These are phyloP conservation scores for Cyanoramphus novaezelandiae DNA, from an alignment of 2,113 vertebrate species.

Conservation along the genomic window DNA sequence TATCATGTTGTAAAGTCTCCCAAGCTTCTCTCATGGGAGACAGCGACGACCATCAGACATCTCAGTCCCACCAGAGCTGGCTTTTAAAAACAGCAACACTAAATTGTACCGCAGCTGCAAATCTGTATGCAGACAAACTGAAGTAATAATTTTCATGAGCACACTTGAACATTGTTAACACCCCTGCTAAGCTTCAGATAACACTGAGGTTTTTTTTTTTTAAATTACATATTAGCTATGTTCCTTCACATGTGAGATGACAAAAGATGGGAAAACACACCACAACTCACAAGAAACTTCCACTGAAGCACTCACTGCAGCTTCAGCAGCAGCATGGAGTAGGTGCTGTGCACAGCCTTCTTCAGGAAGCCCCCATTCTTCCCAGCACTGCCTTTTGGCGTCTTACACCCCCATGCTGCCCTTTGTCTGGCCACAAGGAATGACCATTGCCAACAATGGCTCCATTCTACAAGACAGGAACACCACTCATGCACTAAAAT, in stretches of 20 bases:
- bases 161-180: background rate
- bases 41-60: background rate
- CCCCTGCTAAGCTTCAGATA: background rate
- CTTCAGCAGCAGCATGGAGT: background rate
- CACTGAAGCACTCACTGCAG: background rate
- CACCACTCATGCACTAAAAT: constrained; percentile 21
- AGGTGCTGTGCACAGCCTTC: background rate
- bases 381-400: background rate
- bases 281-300: background rate
- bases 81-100: background rate
- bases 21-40: background rate
- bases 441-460: background rate
- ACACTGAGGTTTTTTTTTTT: background rate
- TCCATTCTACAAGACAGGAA: constrained; percentile 40
- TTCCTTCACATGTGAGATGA: background rate
- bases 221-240: background rate
- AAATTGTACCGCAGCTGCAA: background rate
- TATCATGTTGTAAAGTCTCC: background rate
- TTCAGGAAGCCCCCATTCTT: background rate
- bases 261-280: background rate
- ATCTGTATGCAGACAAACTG: background rate
- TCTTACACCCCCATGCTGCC: background rate
- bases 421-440: background rate
- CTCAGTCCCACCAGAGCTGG: background rate
- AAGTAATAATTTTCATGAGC: background rate